Percentiles rank a stretch among this genome's conserved stretches.
phyloP scores from a whole-genome alignment of 2,888 invertebrate species.

The Melangyna quadrimaculata region DNA sequence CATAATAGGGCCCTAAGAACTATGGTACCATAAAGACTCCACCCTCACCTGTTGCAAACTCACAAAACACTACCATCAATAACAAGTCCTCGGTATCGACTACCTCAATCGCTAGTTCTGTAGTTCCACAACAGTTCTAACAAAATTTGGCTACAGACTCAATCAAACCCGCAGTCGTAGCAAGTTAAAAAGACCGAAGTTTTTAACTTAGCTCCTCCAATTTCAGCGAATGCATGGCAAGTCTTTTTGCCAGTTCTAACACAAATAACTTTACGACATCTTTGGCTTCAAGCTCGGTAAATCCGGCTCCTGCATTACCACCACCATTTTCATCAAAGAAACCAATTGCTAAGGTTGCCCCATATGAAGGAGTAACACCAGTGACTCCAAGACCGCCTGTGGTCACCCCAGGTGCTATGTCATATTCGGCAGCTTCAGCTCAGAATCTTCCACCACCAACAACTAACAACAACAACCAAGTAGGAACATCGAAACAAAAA shows the following conservation, averaged over 20 bases:
- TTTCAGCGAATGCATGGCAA: slow-evolving; percentile 82
- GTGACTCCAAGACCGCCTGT: slow-evolving; percentile 75
- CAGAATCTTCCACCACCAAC: slow-evolving; percentile 76
- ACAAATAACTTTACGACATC: slow-evolving; percentile 64
- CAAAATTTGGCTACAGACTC: slow-evolving; percentile 71
- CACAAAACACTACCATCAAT: slow-evolving; percentile 74
- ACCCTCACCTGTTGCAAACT: slow-evolving; percentile 81
- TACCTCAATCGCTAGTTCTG: slow-evolving; percentile 81
- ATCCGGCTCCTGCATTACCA: slow-evolving; percentile 73
- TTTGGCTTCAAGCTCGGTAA: slow-evolving; percentile 65
- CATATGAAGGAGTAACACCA: slow-evolving; percentile 81
- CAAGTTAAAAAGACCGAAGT: slow-evolving; percentile 53
- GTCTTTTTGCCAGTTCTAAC: slow-evolving; percentile 83
- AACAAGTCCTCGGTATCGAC: slow-evolving; percentile 82
- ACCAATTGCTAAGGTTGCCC: slow-evolving; percentile 85
- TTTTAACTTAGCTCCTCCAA: slow-evolving; percentile 62
- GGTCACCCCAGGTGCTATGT: slow-evolving; percentile 78
- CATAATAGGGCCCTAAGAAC: too few species aligned
- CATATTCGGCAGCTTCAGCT: slow-evolving; percentile 81
- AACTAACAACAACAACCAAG: slow-evolving; percentile 5
- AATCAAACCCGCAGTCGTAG: slow-evolving; percentile 71
- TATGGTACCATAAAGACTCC: slow-evolving; percentile 79
- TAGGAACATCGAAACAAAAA: slow-evolving; percentile 41
- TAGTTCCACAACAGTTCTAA: slow-evolving; percentile 77
- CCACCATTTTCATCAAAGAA: slow-evolving; percentile 80